Base-by-base conservation (phyloP, 2,888 invertebrate genomes). In the Andricus curvator region DNA sequence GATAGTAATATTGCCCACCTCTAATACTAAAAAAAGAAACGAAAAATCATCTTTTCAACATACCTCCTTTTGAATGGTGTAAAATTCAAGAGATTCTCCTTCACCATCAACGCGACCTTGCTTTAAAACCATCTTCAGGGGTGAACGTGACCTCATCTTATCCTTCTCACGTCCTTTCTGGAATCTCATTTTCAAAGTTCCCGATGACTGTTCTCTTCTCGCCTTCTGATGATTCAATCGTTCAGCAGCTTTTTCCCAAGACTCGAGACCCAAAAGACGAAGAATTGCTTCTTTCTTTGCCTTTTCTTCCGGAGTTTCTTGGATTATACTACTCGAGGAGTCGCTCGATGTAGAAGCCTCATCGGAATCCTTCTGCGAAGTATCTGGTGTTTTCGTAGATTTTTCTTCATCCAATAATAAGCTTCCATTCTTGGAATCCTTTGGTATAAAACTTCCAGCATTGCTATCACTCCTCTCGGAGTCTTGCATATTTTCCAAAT, bases 101-200 rank as follows among this genome's bases (percentile, higher is more conserved):
- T 93, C 92, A 51, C 91, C 91, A 41, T 93, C 93, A 4, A 94
- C 94, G 2, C 95, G 94, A 68, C 96, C 91, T 85, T 94, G 93
- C 90, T 95, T 96, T 88, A 97, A 95, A 82, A 96, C 96, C 95
- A 96, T 96, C 93, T 97, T 97, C 85, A 97, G 92, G 0, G 96
- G 95, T 83, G 95, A 95, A 84, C 96, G 94, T 78, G 95, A 94
- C 56, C 93, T 93, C 85, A 95, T 95, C 92, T 96, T 96, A 87
- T 95, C 95, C 91, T 88, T 83, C 89, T 93, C 84, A 95, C 94
- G 90, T 68, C 92, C 91, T 83, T 92, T 92, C 33, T 90, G 87
- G 84, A 97, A 93, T 93, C 97, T 96, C 87, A 97, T 97, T 91
- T 97, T 97, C 84, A 97, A 91, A 0, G 97, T 97, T 62, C 97